Conservation (phyloP, 2,888 invertebrate genomes). For the Sympetrum striolatum region DNA sequence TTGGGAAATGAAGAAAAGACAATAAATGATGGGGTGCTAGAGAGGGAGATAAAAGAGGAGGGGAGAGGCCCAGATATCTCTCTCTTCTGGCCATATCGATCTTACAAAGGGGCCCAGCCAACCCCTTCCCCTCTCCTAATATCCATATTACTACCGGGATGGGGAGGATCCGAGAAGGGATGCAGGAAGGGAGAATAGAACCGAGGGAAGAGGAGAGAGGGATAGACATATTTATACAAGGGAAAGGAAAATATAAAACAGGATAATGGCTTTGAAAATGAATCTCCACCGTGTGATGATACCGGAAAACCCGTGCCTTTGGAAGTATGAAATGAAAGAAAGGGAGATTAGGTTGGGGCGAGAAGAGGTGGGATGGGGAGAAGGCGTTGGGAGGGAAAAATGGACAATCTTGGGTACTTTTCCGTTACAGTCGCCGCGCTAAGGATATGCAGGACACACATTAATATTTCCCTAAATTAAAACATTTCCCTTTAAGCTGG, state of each 20-base stretch:
- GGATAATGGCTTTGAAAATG: no score
- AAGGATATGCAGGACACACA: no score
- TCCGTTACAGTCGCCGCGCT: no score
- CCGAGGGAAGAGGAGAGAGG: neutral
- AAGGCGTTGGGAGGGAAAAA: neutral
- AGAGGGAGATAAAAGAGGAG: neutral
- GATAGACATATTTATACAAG: neutral
- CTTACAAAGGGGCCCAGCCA: neutral
- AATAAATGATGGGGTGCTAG: neutral
- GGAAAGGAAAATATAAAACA: neutral
- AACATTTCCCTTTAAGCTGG: no score
- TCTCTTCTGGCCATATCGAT: constrained; percentile 38
- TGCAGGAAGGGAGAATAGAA: neutral
- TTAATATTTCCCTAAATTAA: no score
- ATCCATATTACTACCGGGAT: constrained; percentile 40
- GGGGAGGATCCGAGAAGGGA: constrained; percentile 2
- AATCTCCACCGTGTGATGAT: no score
- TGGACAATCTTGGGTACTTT: no score
- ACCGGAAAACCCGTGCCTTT: no score
- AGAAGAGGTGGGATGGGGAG: neutral
- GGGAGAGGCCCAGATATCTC: constrained; percentile 3
- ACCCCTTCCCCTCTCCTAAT: constrained; percentile 19
- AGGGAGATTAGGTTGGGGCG: neutral
- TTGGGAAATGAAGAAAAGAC: neutral
- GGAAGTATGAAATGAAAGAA: neutral